A percentile compares a stretch with the other conserved stretches of the same genome.
phyloP scores from a whole-genome alignment of 2,113 vertebrate species.

The Clarias gariepinus region DNA sequence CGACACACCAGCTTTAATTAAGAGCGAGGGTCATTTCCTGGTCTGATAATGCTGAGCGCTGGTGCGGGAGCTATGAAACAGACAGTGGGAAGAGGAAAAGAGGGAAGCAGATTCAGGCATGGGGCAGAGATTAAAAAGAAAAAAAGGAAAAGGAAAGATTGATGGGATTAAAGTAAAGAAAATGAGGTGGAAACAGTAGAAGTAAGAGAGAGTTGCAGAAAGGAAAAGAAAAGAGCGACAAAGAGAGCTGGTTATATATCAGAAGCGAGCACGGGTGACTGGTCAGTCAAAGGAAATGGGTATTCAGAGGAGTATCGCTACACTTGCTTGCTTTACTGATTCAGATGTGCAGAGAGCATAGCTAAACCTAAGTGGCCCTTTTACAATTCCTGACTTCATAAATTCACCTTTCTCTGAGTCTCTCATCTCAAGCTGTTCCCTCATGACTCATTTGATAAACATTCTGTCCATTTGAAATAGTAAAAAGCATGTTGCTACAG shows the following conservation, averaged over 20 bases:
- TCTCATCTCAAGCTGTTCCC: background rate
- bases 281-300: constrained; percentile 87
- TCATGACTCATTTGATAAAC: background rate
- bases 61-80: constrained; percentile 47
- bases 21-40: constrained; percentile 74
- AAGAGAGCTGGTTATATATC: constrained; percentile 80
- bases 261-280: constrained; percentile 82
- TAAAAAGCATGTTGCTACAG: constrained; percentile 6
- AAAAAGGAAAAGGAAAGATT: background rate
- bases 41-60: constrained; percentile 39
- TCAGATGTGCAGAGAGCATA: constrained; percentile 60
- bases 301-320: constrained; percentile 76
- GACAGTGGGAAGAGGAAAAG: background rate
- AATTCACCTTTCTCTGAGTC: background rate
- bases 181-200: constrained; percentile 6
- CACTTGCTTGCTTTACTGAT: constrained; percentile 70
- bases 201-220: constrained; percentile 9
- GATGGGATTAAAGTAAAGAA: background rate
- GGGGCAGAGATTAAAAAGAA: background rate
- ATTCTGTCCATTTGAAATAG: background rate
- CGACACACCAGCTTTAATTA: constrained; percentile 67
- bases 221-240: background rate
- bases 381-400: constrained; percentile 8
- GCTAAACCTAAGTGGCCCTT: background rate
- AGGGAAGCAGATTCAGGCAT: background rate